Base-by-base conservation (phyloP, 92 coral and sea anemone species). In the Zoanthus gigantus region DNA sequence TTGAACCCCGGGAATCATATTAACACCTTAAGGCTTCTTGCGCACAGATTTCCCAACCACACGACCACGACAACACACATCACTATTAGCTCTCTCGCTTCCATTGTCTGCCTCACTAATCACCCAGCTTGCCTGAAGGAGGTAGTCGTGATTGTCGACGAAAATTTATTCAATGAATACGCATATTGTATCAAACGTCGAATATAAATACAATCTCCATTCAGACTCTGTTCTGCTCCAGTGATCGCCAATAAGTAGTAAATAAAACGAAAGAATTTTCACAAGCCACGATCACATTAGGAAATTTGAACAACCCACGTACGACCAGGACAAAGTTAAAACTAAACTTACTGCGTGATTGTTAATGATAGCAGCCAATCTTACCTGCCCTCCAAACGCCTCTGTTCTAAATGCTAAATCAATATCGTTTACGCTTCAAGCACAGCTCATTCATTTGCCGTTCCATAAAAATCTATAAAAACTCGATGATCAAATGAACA, bases 201-300 rank as follows among this genome's bases (percentile, higher is more conserved):
- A 85, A 89, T 76, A 91, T 92, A 92, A 92, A 60, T 89, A 90
- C 80, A 77, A 69, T 84, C 87, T 82, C 93, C 85, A 92, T 84
- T 94, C 92, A 90, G 87, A 72, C 82, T 72, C 75, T 83, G 98
- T 92, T 94, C 95, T 92, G 93, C 95, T 86, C 77, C 91, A 88
- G 76, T 94, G 92, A 86, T 87, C 78, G 82, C 85, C 86, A 91
- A 91, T 91, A 87, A 91, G 82, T 69, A 85, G 73, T 44, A 72
- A 68, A 71, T 65, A 56, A 30, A 77, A 52, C 54, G 47, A 63
- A 50, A 58, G 83, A 82, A 65, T 77, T 77, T 47, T 30, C 31
- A 44, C 58, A 50, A 66, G 73, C 72, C 85, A 61, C 60, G 75
- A 47, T 80, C 85, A 61, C 85, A n/a, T 80, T 15, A 65, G 85